phyloP scores from a whole-genome alignment of 2,797 vertebrate genomes.

The Rhabdophis nuchalis region DNA sequence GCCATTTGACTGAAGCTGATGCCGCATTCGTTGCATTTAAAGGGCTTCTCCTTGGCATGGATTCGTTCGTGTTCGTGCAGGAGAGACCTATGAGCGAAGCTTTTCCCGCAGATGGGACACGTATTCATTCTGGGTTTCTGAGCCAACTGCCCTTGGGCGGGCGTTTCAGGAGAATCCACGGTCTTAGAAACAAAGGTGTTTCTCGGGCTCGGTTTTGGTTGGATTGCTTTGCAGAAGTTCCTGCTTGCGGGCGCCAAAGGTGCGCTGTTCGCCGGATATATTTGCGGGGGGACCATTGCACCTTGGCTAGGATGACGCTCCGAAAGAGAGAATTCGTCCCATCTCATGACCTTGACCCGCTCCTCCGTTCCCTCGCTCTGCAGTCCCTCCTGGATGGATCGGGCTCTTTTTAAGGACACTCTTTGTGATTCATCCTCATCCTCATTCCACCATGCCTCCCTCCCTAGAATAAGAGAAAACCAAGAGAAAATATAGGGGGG shows the following conservation, averaged over 20 bases:
- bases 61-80: neutral
- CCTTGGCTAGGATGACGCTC: neutral
- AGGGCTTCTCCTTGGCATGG: neutral
- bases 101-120: neutral
- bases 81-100: neutral
- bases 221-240: neutral
- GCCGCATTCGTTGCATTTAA: neutral
- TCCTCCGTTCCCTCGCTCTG: neutral
- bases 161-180: neutral
- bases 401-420: neutral
- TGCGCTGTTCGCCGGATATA: neutral
- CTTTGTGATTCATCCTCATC: neutral
- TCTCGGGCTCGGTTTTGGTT: no score
- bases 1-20: neutral
- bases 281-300: fast-evolving
- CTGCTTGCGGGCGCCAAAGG: neutral
- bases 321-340: neutral
- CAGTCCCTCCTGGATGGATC: neutral
- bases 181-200: neutral
- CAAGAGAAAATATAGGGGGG: neutral
- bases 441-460: neutral
- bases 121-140: neutral
- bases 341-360: neutral
- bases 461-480: neutral
- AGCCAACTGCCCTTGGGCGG: neutral